phyloP scores from a whole-genome alignment of 1,140 invertebrate genomes.

The Melipona quadrifasciata region DNA sequence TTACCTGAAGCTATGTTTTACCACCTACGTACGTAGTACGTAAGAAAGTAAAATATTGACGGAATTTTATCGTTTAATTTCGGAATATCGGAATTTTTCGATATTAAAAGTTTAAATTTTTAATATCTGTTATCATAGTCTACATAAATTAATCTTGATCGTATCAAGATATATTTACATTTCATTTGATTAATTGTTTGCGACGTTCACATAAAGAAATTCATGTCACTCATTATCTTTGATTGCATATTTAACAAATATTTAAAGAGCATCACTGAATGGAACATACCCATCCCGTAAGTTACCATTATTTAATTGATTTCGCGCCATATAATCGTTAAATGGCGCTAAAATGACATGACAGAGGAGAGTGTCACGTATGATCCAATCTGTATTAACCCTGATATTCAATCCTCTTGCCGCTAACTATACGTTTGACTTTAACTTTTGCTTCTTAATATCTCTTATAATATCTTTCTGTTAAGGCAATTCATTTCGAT shows the following conservation, averaged over 20 bases:
- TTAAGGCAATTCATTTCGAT: background rate
- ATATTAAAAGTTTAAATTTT: background rate
- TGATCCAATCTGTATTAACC: conserved; percentile 29
- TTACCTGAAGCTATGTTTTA: too few relatives aligned
- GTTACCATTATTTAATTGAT: conserved; percentile 55
- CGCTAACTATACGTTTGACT: background rate
- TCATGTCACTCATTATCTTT: conserved; percentile 49
- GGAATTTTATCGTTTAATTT: background rate
- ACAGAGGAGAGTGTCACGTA: background rate
- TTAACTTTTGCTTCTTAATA: background rate
- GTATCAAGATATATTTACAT: background rate
- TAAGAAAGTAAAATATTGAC: background rate
- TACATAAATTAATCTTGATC: background rate
- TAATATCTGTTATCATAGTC: background rate
- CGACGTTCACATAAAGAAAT: conserved; percentile 1
- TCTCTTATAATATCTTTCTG: background rate
- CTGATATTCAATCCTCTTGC: background rate
- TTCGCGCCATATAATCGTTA: conserved; percentile 52
- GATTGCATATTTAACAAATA: conserved; percentile 43
- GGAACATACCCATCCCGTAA: conserved; percentile 11
- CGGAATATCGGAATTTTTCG: background rate
- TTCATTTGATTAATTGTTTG: conserved; percentile 44
- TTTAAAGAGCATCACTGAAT: conserved; percentile 48
- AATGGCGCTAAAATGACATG: conserved; percentile 53
- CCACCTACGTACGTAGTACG: too few relatives aligned